Evolutionary conservation across 2,113 vertebrate species (phyloP).

Genomic region (Seriola dumerili): DNA sequence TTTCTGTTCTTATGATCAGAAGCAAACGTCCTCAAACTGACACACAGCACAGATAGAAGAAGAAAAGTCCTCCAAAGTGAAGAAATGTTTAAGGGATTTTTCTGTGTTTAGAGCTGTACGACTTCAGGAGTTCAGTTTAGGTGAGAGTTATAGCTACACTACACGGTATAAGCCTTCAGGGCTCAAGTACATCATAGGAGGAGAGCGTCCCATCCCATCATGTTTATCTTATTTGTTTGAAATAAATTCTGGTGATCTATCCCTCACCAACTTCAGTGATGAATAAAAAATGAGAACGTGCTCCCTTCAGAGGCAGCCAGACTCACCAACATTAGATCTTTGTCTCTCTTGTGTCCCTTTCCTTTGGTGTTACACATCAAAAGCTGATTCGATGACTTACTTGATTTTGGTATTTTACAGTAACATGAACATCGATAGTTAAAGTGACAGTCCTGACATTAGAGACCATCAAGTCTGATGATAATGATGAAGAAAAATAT

Average conservation of each 20-base stretch:
- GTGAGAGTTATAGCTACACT: constrained; percentile 9
- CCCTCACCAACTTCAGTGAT: constrained; percentile 3
- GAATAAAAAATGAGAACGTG: background rate
- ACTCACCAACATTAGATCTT: background rate
- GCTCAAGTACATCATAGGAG: background rate
- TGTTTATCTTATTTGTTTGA: constrained; percentile 30
- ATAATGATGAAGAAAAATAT: too few relatives aligned
- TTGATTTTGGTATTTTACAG: background rate
- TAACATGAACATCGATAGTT: too few relatives aligned
- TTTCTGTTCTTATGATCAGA: constrained; percentile 18
- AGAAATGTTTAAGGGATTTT: background rate
- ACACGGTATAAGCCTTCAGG: constrained; percentile 6
- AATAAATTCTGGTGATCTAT: constrained; percentile 31
- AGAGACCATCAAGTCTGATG: too few relatives aligned
- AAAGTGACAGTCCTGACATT: too few relatives aligned
- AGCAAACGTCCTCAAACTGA: constrained; percentile 22
- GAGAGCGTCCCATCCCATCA: background rate
- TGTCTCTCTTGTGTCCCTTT: background rate
- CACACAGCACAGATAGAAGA: background rate
- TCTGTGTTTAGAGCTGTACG: background rate
- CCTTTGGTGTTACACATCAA: background rate
- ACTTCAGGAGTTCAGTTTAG: constrained; percentile 11
- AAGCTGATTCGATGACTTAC: background rate
- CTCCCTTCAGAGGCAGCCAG: background rate
- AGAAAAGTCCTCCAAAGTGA: constrained; percentile 9